Conservation (phyloP, 1,140 invertebrate species). For the Teleogryllus occipitalis region DNA sequence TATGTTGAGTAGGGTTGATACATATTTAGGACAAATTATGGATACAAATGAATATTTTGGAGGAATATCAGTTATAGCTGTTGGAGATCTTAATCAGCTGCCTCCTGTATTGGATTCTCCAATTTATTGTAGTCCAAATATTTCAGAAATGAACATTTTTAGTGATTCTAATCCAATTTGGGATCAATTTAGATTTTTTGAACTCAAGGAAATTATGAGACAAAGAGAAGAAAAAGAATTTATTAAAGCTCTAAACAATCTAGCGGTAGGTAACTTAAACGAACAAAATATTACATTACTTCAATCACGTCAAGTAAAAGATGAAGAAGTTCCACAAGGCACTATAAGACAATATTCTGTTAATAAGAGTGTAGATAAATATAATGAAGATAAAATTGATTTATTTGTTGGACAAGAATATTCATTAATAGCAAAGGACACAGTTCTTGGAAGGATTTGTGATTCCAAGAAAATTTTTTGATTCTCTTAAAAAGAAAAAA, state of each 20-base stretch:
- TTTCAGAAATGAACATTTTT: background rate
- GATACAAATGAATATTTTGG: conserved; percentile 27
- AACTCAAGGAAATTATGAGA: background rate
- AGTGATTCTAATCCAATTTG: background rate
- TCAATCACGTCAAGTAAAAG: background rate
- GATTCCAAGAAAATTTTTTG: too few species aligned
- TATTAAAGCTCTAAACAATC: background rate
- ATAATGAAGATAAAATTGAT: background rate
- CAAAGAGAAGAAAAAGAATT: background rate
- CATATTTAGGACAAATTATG: conserved; percentile 32
- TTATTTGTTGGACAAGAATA: background rate
- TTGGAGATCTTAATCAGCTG: conserved; percentile 29
- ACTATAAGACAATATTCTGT: background rate
- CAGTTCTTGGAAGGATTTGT: too few species aligned
- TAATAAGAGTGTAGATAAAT: background rate
- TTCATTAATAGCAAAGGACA: too few species aligned
- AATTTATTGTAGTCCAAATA: conserved; percentile 10
- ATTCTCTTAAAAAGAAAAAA: too few species aligned
- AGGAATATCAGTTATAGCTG: conserved; percentile 24
- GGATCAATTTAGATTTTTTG: background rate
- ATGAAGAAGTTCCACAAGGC: background rate
- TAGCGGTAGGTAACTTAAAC: background rate
- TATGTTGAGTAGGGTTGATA: background rate
- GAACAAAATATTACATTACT: background rate
- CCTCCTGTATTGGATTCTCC: conserved; percentile 26